These are phyloP conservation scores for Spilogale gracilis DNA, from an alignment of 2,113 vertebrate species.

Conservation along the genomic window DNA sequence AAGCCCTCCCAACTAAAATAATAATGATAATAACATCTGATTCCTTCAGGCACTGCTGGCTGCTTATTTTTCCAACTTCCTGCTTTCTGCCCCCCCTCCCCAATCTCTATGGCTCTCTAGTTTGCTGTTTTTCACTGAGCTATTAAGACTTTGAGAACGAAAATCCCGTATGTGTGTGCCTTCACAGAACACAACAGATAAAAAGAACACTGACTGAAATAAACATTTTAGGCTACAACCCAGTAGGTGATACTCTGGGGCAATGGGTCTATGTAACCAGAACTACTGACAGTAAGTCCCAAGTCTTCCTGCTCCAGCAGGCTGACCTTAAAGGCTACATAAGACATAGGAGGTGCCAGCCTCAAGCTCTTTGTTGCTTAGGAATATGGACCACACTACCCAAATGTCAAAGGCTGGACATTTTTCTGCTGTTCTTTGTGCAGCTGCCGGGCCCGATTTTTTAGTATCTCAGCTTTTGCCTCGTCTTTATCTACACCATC, in stretches of 20 bases:
- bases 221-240: not conserved
- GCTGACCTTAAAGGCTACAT: not conserved
- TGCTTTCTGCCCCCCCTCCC: not conserved
- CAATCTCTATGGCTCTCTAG: not conserved
- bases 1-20: conserved; percentile 5
- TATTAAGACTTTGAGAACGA: conserved; percentile 32
- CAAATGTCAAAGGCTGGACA: conserved; percentile 84
- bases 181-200: conserved; percentile 37
- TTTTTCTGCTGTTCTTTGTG: conserved; percentile 90
- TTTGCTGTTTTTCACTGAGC: conserved; percentile 43
- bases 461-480: conserved; percentile 93
- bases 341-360: not conserved
- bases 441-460: conserved; percentile 92
- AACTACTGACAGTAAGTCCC: not conserved
- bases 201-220: conserved; percentile 50
- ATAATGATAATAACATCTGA: not conserved
- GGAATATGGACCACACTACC: conserved; percentile 81
- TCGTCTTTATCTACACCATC: conserved; percentile 93
- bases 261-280: not conserved
- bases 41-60: not conserved
- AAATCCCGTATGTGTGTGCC: not conserved
- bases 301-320: conserved; percentile 48
- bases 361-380: not conserved
- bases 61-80: not conserved
- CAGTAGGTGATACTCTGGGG: not conserved